Evolutionary conservation across 2,797 vertebrate species (phyloP).

Genomic region (Perodicticus potto): DNA sequence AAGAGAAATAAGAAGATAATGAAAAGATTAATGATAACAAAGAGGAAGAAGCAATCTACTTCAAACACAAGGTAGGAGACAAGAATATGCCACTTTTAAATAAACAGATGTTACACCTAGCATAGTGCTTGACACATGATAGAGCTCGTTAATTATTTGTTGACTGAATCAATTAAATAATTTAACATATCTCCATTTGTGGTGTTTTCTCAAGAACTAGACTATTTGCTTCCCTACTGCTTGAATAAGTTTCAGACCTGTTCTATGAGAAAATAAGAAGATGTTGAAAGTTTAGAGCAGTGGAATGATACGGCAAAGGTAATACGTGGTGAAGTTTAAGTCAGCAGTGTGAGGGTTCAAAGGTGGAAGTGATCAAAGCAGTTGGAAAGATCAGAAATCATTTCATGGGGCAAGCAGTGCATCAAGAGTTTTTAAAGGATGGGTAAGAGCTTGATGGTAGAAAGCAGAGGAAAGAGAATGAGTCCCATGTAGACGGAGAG

Average conservation of each 20-base stretch:
- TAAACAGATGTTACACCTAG: background rate
- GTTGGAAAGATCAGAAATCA: background rate
- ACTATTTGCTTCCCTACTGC: background rate
- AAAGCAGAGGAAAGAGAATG: background rate
- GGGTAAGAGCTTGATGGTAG: background rate
- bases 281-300: background rate
- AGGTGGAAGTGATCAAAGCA: background rate
- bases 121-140: background rate
- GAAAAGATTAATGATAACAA: too few relatives aligned
- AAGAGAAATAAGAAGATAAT: too few relatives aligned
- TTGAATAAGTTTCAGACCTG: background rate
- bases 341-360: background rate
- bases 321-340: background rate
- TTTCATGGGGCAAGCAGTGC: background rate
- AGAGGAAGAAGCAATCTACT: too few relatives aligned
- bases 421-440: background rate
- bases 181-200: background rate
- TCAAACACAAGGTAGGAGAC: too few relatives aligned
- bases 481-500: background rate
- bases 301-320: background rate
- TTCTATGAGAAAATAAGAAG: background rate
- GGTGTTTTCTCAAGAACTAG: background rate
- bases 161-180: background rate
- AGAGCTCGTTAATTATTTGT: background rate
- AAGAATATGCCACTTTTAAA: too few relatives aligned